Evolutionary conservation across 2,888 invertebrate species (phyloP).

Genomic region (Hirudinaria manillensis): DNA sequence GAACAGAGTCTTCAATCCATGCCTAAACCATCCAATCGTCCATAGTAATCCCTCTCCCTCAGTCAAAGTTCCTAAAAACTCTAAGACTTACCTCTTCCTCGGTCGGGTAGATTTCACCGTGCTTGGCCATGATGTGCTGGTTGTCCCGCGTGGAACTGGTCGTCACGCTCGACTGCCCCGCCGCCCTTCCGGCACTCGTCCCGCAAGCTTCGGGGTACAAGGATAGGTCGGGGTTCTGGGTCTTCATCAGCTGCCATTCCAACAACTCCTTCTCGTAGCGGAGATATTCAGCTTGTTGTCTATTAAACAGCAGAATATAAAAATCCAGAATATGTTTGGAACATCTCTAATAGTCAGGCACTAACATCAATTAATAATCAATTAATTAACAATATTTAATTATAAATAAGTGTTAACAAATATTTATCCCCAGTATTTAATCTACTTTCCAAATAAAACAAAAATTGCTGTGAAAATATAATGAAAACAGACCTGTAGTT

Average conservation of each 20-base stretch:
- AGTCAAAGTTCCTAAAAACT: too few relatives aligned
- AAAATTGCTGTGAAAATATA: too few relatives aligned
- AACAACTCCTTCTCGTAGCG: slow-evolving; percentile 32
- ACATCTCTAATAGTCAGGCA: too few relatives aligned
- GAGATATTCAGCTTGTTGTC: slow-evolving; percentile 30
- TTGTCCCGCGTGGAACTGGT: not conserved
- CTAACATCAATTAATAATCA: too few relatives aligned
- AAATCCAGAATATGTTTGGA: too few relatives aligned
- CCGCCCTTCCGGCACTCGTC: not conserved
- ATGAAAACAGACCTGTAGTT: not conserved
- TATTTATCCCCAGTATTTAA: too few relatives aligned
- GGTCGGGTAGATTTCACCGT: slow-evolving; percentile 12
- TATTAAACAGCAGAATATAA: not conserved
- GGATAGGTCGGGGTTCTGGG: not conserved
- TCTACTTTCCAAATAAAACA: too few relatives aligned
- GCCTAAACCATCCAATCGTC: too few relatives aligned
- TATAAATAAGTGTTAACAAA: too few relatives aligned
- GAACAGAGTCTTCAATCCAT: too few relatives aligned
- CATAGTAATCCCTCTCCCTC: too few relatives aligned
- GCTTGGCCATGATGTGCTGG: slow-evolving; percentile 23
- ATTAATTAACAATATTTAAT: too few relatives aligned
- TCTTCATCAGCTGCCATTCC: slow-evolving; percentile 32
- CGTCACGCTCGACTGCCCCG: not conserved
- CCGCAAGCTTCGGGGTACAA: not conserved
- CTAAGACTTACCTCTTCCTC: slow-evolving; percentile 3